Percentiles rank a stretch among this genome's conserved stretches.
phyloP scores from a whole-genome alignment of 2,888 invertebrate genomes.

The Pseudoips prasinana region DNA sequence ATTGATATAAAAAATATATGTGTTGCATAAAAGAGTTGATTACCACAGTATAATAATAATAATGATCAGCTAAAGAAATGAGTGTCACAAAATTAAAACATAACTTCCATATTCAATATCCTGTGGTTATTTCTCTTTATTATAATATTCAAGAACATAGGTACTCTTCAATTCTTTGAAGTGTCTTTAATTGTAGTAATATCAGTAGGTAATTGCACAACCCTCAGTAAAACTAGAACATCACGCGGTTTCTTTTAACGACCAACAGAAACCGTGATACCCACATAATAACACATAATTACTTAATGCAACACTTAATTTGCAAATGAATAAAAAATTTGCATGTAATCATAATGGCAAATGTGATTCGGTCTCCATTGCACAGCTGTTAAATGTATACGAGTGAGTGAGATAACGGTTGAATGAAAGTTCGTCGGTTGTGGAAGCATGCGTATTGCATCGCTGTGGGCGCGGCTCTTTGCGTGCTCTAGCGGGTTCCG shows the following conservation, averaged over 20 bases:
- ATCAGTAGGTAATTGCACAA: conserved; percentile 27
- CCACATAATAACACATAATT: conserved; percentile 70
- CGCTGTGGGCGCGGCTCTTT: conserved; percentile 67
- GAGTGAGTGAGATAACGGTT: conserved; percentile 54
- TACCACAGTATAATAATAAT: no score
- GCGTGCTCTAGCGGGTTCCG: conserved; percentile 50
- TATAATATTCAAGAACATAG: conserved; percentile 1
- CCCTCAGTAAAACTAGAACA: conserved; percentile 35
- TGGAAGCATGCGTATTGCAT: conserved; percentile 75
- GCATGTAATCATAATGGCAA: conserved; percentile 68
- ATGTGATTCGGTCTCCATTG: conserved; percentile 48
- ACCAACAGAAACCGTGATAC: conserved; percentile 46
- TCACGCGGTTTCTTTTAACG: conserved; percentile 46
- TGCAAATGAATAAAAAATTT: conserved; percentile 77
- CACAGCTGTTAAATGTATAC: conserved; percentile 25
- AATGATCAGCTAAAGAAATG: no score
- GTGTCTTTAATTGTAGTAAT: conserved; percentile 23
- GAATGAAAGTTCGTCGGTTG: conserved; percentile 50
- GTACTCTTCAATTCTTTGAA: conserved; percentile 11
- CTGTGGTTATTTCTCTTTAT: not conserved
- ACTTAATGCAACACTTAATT: conserved; percentile 72
- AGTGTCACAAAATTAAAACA: no score
- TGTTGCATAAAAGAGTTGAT: no score
- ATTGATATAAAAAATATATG: no score
- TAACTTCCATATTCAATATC: no score